Percentiles rank a stretch among this genome's conserved stretches.
phyloP scores from a whole-genome alignment of 2,888 invertebrate species.

The Byasa hedistus region DNA sequence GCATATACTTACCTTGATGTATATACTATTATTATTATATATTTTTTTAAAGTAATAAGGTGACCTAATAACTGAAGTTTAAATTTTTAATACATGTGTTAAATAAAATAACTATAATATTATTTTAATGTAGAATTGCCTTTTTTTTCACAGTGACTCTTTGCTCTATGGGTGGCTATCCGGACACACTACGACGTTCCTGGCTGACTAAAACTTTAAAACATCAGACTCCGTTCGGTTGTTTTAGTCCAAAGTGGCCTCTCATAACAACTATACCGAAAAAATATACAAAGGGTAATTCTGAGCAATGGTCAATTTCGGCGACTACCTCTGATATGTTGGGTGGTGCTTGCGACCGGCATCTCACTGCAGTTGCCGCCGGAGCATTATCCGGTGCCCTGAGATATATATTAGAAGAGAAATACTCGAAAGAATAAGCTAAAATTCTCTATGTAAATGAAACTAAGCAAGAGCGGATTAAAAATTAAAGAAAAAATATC shows the following conservation, averaged over 20 bases:
- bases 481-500: too few relatives aligned
- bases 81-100: neutral
- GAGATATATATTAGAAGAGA: constrained; percentile 33
- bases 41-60: neutral
- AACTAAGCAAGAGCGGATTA: neutral
- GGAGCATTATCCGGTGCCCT: constrained; percentile 31
- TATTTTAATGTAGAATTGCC: too few relatives aligned
- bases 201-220: constrained; percentile 22
- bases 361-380: constrained; percentile 32
- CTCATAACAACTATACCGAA: neutral
- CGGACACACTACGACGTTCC: constrained; percentile 25
- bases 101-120: too few relatives aligned
- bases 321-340: neutral
- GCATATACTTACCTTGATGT: neutral
- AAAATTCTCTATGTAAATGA: neutral
- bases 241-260: constrained; percentile 14
- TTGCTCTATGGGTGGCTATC: constrained; percentile 24
- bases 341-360: constrained; percentile 28
- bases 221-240: constrained; percentile 24
- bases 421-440: neutral
- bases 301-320: constrained; percentile 6
- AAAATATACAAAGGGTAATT: neutral
- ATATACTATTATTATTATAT: neutral
- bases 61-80: neutral
- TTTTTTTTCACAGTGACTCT: constrained; percentile 29